Base-by-base conservation (phyloP, 1,140 invertebrate genomes). In the Piezodorus guildinii region DNA sequence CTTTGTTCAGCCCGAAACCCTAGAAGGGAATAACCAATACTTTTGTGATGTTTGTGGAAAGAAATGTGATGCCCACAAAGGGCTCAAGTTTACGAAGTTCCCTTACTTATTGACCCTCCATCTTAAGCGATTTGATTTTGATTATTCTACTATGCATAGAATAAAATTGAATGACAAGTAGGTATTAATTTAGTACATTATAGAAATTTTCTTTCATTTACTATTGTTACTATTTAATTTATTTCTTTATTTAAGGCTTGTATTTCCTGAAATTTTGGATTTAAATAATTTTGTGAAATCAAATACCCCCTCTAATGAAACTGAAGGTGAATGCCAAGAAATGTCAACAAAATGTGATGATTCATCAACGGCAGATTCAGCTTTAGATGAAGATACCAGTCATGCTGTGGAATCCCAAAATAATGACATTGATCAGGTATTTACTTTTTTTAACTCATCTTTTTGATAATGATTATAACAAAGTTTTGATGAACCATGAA, bases 111-210 rank as follows among this genome's bases (percentile, higher is more conserved):
- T 96, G 16, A 92, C 90, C 0, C 74, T 96, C 65, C 91, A 94
- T 72, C 77, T 96, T 62, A 94, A 94, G 74, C 79, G 92, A 64
- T 95, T 94, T 75, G 91, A 94, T 75, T 94, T 94, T 76, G 91
- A 95, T 73, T 93, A 91, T 69, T 81, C 81, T 61, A 90, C 86
- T 12, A 83, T 91, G 75, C 87, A 90, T 71, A 79, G 91, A 65
- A 90, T 94, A 64, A 96, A 96, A 76, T 77, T 95, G 21, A 94
- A 94, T 77, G 90, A 96, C 74, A 89, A 85, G 90, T 93, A 76
- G 78, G 79, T 75, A 39, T 56, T 49, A 49, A 2, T 12, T n/a
- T 39, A 39, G 34, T 39, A 1, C 9, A 39, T 39, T 10, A 6
- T 39, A 39, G 9, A 39, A 39, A 39, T 39, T 10, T 8, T 39